Evolutionary conservation across 2,888 invertebrate genomes (phyloP), one percentile per base, ranked within the genome.

Genomic region (Diaphora mendica): DNA sequence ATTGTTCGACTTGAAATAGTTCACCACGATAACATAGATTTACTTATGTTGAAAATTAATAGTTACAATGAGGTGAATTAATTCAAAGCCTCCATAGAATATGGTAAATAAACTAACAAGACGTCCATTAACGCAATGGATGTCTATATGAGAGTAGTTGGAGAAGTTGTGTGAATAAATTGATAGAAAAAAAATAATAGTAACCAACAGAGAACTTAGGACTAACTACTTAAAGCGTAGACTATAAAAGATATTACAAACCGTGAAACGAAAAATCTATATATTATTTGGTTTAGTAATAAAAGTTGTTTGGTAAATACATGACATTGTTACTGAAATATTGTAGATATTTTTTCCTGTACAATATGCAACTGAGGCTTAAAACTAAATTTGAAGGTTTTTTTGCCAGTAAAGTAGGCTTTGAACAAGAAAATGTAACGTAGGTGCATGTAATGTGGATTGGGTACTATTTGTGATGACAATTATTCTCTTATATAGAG

Each of bases 141-240:
- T 62, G 59, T 62, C 15, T 30, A 30, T 8, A 62, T 7, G 17
- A 30, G 26, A 15, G 17, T 5, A 13, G 23, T 26, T 59, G 17
- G 15, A 30, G 26, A 30, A 15, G 26, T 62, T 30, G 30, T 73
- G 64, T 70, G 79, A 76, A 82, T 78, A 86, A 85, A 84, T 81
- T 84, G 86, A 84, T 85, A 85, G 84, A 85, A 75, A 81, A 35
- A 0, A 81, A 75, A 72, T 77, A 81, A 72, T 78, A 75, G 78
- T 79, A 80, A 85, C 80, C 73, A 84, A 81, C 77, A 76, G 75
- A 33, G 74, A 79, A 82, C 81, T 85, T 83, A 84, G 75, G 65
- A 71, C 77, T 82, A 82, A 79, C 73, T 79, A 82, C 78, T 79
- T 75, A 79, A 55, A 55, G 11, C 23, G 5, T 20, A n/a, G 11